Evolutionary conservation across 2,113 vertebrate species (phyloP), one percentile per base, ranked within the genome.

Genomic region (Gavia stellata): DNA sequence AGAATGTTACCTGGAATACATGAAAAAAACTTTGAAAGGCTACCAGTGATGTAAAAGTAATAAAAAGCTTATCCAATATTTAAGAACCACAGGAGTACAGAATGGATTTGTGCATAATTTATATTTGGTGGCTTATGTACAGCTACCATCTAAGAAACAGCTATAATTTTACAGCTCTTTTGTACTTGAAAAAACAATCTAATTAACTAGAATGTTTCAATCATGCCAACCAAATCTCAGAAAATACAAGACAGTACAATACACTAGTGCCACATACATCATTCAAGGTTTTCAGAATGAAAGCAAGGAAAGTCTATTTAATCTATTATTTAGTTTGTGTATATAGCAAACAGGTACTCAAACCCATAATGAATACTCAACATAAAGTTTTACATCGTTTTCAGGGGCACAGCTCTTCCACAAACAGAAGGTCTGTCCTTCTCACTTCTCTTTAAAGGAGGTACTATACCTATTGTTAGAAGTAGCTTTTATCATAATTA

Each of bases 71-170:
- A 90, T 55, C 40, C 38, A 86, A 66, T 93, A 93, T 93, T 95
- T 78, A 95, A 96, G 85, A 90, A 21, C 13, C 45, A 82, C 40
- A 72, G n/a, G 56, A 79, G 55, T 9, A 82, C 45, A 73, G 85
- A 96, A 86, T n/a, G 55, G 58, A 93, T 88, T 56, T 90, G 66
- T 93, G 66, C 85, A 88, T 91, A 90, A 87, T 82, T 96, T 94
- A 72, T 90, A 93, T 49, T 86, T 72, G 53, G n/a, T 82, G 55
- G 66, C 19, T 80, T 75, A 81, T 3, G 36, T 65, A 88, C 56
- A 88, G 36, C 52, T 72, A 67, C 75, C 34, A 38, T 33, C 66
- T 49, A 88, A 80, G 74, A 80, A 92, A 44, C 31, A 80, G 75
- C 53, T 92, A 82, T 44, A 65, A 31, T 81, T 92, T 83, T 83